Conservation (phyloP, 2,888 invertebrate species). For the Selenia dentaria region DNA sequence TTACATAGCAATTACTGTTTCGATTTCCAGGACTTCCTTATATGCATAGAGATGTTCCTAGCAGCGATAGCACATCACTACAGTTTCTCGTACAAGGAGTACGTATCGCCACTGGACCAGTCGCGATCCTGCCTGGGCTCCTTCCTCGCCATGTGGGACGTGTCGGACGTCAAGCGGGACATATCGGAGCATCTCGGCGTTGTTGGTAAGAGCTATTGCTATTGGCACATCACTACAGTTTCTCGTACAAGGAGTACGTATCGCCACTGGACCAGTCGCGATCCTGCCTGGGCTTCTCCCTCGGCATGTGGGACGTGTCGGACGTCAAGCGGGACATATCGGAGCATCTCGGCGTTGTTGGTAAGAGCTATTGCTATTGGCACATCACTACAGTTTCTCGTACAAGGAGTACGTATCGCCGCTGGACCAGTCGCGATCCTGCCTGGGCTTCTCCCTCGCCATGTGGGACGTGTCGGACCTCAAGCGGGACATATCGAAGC, state of each 20-base stretch:
- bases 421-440: constrained; percentile 80
- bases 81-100: constrained; percentile 97
- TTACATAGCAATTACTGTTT: not conserved
- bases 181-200: constrained; percentile 97
- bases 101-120: constrained; percentile 81
- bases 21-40: constrained; percentile 92
- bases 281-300: constrained; percentile 91
- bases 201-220: constrained; percentile 86
- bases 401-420: constrained; percentile 91
- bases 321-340: constrained; percentile 97
- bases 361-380: constrained; percentile 87
- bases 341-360: constrained; percentile 96
- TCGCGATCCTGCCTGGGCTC: constrained; percentile 89
- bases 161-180: constrained; percentile 97
- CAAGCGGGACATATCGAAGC: constrained; percentile 95
- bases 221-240: constrained; percentile 98
- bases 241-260: constrained; percentile 95
- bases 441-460: constrained; percentile 92
- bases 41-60: constrained; percentile 99
- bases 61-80: constrained; percentile 98
- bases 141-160: constrained; percentile 97
- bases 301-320: constrained; percentile 98
- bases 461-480: constrained; percentile 99
- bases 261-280: constrained; percentile 80
- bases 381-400: constrained; percentile 98